Conservation (phyloP, 2,113 vertebrate genomes). For the Hypomesus transpacificus region DNA sequence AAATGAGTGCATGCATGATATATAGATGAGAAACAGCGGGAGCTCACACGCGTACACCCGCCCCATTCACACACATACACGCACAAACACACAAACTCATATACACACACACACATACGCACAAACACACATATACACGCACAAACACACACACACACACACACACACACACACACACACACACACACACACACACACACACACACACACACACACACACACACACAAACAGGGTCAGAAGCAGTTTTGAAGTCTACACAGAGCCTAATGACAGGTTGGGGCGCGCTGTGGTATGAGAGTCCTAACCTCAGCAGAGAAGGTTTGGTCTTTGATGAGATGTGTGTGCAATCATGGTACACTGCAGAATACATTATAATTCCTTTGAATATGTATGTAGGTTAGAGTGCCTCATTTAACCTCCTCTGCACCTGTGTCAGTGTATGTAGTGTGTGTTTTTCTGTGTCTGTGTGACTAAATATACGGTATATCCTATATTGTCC, state of each 20-base stretch:
- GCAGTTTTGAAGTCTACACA: conserved; percentile 8
- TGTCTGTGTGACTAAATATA: background rate
- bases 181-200: background rate
- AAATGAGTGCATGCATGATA: background rate
- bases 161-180: background rate
- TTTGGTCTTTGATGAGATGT: background rate
- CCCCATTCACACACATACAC: conserved; percentile 11
- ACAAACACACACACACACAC: background rate
- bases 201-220: background rate
- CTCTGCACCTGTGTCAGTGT: background rate
- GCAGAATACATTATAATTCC: too few species aligned
- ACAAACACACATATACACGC: background rate
- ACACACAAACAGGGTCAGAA: background rate
- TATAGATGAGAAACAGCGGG: conserved; percentile 53
- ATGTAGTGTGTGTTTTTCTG: background rate
- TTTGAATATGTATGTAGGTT: too few species aligned
- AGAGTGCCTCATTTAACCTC: background rate
- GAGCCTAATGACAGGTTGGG: conserved; percentile 26
- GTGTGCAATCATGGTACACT: background rate
- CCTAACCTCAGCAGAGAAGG: conserved; percentile 16
- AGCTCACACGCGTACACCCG: conserved; percentile 17
- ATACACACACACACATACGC: background rate
- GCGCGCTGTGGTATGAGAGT: conserved; percentile 35
- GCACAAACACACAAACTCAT: background rate
- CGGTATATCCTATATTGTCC: background rate